A percentile compares a stretch with the other conserved stretches of the same genome.
Evolutionary conservation across 37 sponge, comb jelly and placozoan species (phyloP).

Genomic region (Cladorhizidae sp.): DNA sequence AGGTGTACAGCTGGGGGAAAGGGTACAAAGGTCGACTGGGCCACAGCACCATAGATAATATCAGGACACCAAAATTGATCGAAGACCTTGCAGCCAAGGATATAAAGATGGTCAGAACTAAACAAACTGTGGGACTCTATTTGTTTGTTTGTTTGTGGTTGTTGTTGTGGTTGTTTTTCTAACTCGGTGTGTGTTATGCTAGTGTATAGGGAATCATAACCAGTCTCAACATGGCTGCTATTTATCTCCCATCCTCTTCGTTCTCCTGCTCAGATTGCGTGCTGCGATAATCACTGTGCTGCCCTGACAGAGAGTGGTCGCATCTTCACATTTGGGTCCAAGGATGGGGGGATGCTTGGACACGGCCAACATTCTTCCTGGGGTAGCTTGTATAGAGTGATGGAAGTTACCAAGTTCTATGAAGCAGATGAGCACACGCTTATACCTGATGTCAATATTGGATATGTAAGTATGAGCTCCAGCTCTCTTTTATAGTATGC

Average conservation of each 20-base stretch:
- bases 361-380: constrained; percentile 16
- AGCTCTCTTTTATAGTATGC: no score
- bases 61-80: constrained; percentile 60
- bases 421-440: constrained; percentile 33
- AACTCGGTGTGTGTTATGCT: background rate
- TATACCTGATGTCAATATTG: constrained; percentile 53
- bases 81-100: constrained; percentile 66
- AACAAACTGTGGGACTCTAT: background rate
- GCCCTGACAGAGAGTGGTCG: constrained; percentile 60
- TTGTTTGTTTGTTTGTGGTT: no score
- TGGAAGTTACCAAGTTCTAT: constrained; percentile 24
- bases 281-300: constrained; percentile 80
- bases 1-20: constrained; percentile 81
- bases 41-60: constrained; percentile 64
- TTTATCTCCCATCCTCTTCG: no score
- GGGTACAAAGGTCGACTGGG: constrained; percentile 77
- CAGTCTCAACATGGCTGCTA: no score
- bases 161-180: background rate
- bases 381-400: constrained; percentile 5
- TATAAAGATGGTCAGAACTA: constrained; percentile 45
- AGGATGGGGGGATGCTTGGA: constrained; percentile 68
- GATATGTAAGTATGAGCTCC: constrained; percentile 74
- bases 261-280: constrained; percentile 45
- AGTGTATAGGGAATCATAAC: background rate
- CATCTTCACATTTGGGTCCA: constrained; percentile 77